Conservation (phyloP, 2,797 vertebrate genomes). For the Oryzias dopingdopingensis region DNA sequence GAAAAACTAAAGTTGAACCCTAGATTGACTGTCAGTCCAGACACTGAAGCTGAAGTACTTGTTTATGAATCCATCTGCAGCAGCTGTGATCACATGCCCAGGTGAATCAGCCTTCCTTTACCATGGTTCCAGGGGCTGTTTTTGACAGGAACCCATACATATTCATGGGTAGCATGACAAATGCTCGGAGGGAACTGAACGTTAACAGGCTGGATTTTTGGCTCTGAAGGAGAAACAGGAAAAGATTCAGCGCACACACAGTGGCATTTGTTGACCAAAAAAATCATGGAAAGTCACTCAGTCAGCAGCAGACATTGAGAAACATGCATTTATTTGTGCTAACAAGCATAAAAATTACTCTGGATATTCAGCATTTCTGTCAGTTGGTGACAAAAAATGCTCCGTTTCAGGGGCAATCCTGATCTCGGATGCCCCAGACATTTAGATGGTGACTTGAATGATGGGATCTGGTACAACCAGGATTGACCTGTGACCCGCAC, state of each 20-base stretch:
- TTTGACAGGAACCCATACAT: conserved; percentile 64
- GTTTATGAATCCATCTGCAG: conserved; percentile 17
- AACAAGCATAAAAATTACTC: conserved; percentile 1
- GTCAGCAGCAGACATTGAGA: conserved; percentile 21
- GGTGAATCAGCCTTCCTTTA: conserved; percentile 54
- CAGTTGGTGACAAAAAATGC: background rate
- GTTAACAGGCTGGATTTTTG: conserved; percentile 7
- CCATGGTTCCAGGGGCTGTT: conserved; percentile 35
- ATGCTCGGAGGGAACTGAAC: conserved; percentile 39
- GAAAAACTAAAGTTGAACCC: background rate
- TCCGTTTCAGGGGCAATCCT: no score
- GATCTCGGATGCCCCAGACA: no score
- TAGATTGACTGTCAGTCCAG: background rate
- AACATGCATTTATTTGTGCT: conserved; percentile 20
- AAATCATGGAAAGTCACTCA: conserved; percentile 43
- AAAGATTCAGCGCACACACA: conserved; percentile 47
- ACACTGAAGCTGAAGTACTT: conserved; percentile 2
- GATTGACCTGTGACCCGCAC: no score
- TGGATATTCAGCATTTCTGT: conserved; percentile 1
- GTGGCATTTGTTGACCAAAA: conserved; percentile 10
- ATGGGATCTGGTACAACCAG: no score
- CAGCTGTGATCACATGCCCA: conserved; percentile 44
- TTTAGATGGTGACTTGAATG: no score
- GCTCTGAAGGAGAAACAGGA: conserved; percentile 45
- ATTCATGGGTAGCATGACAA: conserved; percentile 62